A percentile compares a stretch with the other conserved stretches of the same genome.
These are phyloP conservation scores for Bombus fervidus DNA, from an alignment of 1,140 invertebrate genomes.

Conservation along the genomic window DNA sequence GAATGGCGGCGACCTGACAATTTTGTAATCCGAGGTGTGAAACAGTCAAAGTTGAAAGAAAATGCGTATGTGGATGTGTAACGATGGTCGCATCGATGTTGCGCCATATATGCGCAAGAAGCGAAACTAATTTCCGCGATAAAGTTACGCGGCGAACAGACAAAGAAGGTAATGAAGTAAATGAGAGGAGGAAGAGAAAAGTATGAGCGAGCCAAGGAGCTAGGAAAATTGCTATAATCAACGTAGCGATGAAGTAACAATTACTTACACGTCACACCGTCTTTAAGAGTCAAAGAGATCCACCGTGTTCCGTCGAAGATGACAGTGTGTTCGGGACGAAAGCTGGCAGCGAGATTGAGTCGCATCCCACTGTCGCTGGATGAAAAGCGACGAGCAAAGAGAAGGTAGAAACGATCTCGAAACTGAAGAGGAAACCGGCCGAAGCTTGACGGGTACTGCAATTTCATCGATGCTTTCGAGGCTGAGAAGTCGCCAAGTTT, in stretches of 20 bases:
- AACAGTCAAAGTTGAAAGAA: background rate
- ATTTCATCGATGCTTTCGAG: conserved; percentile 34
- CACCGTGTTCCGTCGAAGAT: background rate
- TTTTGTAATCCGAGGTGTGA: background rate
- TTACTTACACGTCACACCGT: conserved; percentile 52
- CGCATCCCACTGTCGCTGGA: background rate
- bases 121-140: conserved; percentile 50
- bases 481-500: conserved; percentile 22
- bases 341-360: conserved; percentile 3
- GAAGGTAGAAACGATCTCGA: conserved; percentile 10
- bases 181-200: background rate
- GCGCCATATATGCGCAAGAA: conserved; percentile 33
- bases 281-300: conserved; percentile 41
- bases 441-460: conserved; percentile 12
- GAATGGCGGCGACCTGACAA: background rate
- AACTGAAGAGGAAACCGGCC: conserved; percentile 33
- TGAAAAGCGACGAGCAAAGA: background rate
- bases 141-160: conserved; percentile 7
- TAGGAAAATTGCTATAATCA: conserved; percentile 64
- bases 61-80: background rate
- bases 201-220: conserved; percentile 23
- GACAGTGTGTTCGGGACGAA: background rate
- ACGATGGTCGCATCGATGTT: conserved; percentile 14
- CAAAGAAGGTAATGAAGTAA: conserved; percentile 25
- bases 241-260: conserved; percentile 53